Base-by-base conservation (phyloP, 1,140 invertebrate genomes). In the Brachionus sp. region DNA sequence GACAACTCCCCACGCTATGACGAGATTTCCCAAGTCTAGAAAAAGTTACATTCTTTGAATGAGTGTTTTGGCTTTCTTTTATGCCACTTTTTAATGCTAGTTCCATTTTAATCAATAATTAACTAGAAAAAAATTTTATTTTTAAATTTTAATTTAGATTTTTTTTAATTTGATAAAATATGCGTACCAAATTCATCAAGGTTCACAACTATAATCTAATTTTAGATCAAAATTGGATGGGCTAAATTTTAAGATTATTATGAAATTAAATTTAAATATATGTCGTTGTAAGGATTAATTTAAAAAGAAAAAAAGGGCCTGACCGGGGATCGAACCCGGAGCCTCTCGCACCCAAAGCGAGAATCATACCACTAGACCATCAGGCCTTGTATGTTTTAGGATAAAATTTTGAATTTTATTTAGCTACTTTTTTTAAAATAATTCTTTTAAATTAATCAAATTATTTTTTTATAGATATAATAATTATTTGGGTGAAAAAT, bases 301-400 rank as follows among this genome's bases (percentile, higher is more conserved):
- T 50, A n/a, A 12, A 50, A 16, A 5, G 23, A 64, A 64, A 66
- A 66, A 68, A 35, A 16, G 70, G 70, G 70, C 39, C 70, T 75
- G 70, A 75, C 70, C 64, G 64, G 64, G 64, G 64, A 68, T 68
- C 64, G 64, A 68, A 68, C 64, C 64, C 64, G 64, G 64, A 57
- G 19, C 50, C 50, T 57, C 70, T 75, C 70, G 70, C 70, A 75
- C 39, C 70, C 70, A 75, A 75, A 75, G 70, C 70, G 70, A 75
- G 70, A 75, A 75, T 75, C 70, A 75, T 75, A 75, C 70, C 70
- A 75, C 70, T 75, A 23, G 70, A 75, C 70, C 70, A 75, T 75
- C 70, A 75, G 70, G 70, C 70, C 50, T 57, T 57, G 50, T 25
- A 19, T 29, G 1, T 29, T 2, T 29, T 29, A 29, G 3, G 29